A percentile compares a stretch with the other conserved stretches of the same genome.
These are phyloP conservation scores for Linnaemya tessellans DNA, from an alignment of 2,888 invertebrate species.

Conservation along the genomic window DNA sequence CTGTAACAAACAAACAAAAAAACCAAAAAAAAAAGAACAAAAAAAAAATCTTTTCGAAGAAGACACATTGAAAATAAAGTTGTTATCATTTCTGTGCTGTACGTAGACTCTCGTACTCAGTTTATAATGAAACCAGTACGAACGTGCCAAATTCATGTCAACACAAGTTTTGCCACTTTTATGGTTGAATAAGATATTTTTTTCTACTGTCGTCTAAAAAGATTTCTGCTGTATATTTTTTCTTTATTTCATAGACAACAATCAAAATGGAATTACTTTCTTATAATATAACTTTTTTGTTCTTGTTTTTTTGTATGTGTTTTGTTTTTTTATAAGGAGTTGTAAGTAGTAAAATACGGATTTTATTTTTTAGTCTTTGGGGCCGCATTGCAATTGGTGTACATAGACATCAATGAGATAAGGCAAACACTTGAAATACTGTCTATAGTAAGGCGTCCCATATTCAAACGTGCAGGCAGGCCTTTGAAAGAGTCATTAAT, in stretches of 20 bases:
- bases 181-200: constrained; percentile 52
- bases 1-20: constrained; percentile 1
- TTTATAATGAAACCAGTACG: constrained; percentile 2
- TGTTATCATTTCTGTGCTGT: constrained; percentile 17
- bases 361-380: constrained; percentile 11
- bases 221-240: constrained; percentile 4
- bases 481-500: neutral
- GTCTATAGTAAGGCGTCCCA: neutral
- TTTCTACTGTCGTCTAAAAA: constrained; percentile 3
- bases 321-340: neutral
- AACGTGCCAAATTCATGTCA: constrained; percentile 60
- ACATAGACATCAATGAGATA: constrained; percentile 43
- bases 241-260: constrained; percentile 3
- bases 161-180: constrained; percentile 64
- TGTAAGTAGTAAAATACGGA: constrained; percentile 32
- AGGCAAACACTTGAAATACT: constrained; percentile 42
- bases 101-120: neutral
- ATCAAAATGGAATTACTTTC: constrained; percentile 20
- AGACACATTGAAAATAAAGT: constrained; percentile 47
- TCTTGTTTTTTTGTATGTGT: neutral
- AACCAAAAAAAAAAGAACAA: neutral
- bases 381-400: constrained; percentile 21
- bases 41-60: constrained; percentile 9
- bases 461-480: neutral
- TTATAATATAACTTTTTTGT: neutral